Percentiles rank a stretch among this genome's conserved stretches.
These are phyloP conservation scores for Barypeithes pellucidus DNA, from an alignment of 2,888 invertebrate species.

Conservation along the genomic window DNA sequence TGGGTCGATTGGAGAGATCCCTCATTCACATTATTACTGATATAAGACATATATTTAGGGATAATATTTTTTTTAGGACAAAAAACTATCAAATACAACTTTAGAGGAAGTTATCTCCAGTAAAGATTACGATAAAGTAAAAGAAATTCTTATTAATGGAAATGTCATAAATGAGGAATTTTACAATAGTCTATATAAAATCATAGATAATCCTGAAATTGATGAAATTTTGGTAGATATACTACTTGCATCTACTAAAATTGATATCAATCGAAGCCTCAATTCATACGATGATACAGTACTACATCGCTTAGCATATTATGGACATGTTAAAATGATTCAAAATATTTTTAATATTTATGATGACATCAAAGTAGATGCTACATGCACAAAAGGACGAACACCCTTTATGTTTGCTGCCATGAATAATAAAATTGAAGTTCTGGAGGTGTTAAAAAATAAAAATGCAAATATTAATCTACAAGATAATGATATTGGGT, in stretches of 20 bases:
- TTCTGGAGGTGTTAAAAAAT: neutral
- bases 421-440: neutral
- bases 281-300: neutral
- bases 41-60: no score
- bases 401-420: constrained; percentile 2
- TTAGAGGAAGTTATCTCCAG: neutral
- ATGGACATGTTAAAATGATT: neutral
- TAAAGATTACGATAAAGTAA: neutral
- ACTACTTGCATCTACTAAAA: neutral
- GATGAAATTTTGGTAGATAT: neutral
- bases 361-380: neutral
- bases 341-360: neutral
- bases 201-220: neutral
- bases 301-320: neutral
- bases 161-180: neutral
- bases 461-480: neutral
- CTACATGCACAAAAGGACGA: constrained; percentile 4
- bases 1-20: no score
- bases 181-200: neutral
- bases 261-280: neutral
- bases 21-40: no score
- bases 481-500: neutral
- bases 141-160: neutral
- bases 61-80: neutral
- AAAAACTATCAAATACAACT: neutral